Conservation (phyloP, 64 coral and sea anemone genomes). For the Actinia tenebrosa region DNA sequence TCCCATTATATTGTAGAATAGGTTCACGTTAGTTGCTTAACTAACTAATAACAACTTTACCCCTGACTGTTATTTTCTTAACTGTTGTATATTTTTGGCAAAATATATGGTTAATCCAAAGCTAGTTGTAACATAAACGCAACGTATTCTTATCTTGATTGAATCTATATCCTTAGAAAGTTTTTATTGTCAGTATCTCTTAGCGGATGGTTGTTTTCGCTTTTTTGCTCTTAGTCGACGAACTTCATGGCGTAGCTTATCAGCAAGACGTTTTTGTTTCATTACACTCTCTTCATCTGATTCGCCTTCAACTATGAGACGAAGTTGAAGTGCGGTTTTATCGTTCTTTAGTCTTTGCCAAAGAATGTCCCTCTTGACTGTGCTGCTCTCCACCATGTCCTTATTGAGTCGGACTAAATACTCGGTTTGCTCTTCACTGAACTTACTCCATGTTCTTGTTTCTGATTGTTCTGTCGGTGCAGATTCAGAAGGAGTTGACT, state of each 20-base stretch:
- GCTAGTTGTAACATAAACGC: too few relatives aligned
- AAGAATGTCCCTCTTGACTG: constrained; percentile 22
- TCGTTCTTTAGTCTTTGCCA: constrained; percentile 21
- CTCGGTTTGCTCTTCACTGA: neutral
- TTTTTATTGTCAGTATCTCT: too few relatives aligned
- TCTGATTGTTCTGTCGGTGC: neutral
- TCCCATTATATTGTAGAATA: too few relatives aligned
- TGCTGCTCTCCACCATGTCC: constrained; percentile 8
- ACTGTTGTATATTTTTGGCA: too few relatives aligned
- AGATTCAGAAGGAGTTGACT: neutral
- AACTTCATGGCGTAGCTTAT: constrained; percentile 14
- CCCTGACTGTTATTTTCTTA: too few relatives aligned
- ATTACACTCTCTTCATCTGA: neutral
- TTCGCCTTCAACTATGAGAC: neutral
- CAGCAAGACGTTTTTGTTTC: constrained; percentile 22
- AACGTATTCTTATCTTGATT: too few relatives aligned
- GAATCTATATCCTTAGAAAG: too few relatives aligned
- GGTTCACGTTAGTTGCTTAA: too few relatives aligned
- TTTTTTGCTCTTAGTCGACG: neutral
- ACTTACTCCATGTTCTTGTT: neutral
- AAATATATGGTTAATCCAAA: too few relatives aligned
- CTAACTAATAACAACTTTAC: too few relatives aligned
- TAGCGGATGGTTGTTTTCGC: neutral
- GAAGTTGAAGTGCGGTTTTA: neutral
- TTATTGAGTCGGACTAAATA: neutral